These are phyloP conservation scores for Gymnocheta viridis DNA, from an alignment of 2,888 invertebrate genomes.

Conservation along the genomic window DNA sequence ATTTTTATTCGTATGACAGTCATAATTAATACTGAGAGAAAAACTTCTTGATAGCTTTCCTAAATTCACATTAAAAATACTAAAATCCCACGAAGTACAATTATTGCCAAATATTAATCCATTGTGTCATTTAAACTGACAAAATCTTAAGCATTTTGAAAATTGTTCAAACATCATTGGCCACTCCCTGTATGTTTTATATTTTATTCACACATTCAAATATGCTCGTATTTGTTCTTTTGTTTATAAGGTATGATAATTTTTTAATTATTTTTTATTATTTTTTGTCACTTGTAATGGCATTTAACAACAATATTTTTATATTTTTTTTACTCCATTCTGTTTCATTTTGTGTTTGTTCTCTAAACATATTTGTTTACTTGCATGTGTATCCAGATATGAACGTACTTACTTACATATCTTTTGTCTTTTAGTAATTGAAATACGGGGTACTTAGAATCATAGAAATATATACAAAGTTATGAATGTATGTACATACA, in stretches of 20 bases:
- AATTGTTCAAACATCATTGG: not conserved
- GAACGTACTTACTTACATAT: not conserved
- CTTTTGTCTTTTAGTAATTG: not conserved
- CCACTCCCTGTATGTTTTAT: constrained; percentile 15
- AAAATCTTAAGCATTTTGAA: not conserved
- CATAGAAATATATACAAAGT: no score
- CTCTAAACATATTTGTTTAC: not conserved
- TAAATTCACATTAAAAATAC: no score
- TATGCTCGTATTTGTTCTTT: constrained; percentile 51
- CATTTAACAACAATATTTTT: constrained; percentile 46
- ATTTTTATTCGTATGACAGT: no score
- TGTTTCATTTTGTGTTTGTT: constrained; percentile 26
- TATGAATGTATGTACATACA: not conserved
- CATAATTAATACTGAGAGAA: no score
- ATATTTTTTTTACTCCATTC: constrained; percentile 12
- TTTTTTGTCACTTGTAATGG: constrained; percentile 64
- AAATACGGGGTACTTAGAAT: no score
- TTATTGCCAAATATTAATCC: no score
- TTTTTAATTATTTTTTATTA: constrained; percentile 68
- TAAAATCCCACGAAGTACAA: no score
- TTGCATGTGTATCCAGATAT: not conserved
- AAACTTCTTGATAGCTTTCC: no score
- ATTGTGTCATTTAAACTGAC: not conserved
- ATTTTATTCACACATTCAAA: constrained; percentile 29
- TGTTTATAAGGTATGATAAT: constrained; percentile 64